Base-by-base conservation (phyloP, 2,888 invertebrate species). In the Ennomos fuscantarius region DNA sequence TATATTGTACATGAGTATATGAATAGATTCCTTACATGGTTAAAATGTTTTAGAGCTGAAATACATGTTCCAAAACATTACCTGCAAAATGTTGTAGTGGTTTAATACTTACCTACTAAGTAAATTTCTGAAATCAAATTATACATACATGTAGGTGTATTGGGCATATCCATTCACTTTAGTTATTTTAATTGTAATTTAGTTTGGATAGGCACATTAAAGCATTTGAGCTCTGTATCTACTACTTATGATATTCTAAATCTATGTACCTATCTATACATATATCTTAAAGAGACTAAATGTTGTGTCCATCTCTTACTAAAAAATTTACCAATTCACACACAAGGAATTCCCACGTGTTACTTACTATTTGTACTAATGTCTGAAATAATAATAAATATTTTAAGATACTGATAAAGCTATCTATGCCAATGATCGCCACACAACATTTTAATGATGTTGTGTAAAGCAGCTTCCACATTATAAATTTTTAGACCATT, bases 351-450 rank as follows among this genome's bases (percentile, higher is more conserved):
- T 24, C 2, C 24, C 24, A 24, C 24, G 6, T 24, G 24, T 24
- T 24, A 24, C 24, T 6, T 24, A 24, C 24, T 24, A 24, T 24
- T 24, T 24, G 24, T 24, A 24, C 3, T 52, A 57, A 52, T 40
- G 24, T 35, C 35, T 44, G 12, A 37, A 32, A 8, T 49, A 48
- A 49, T 42, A 37, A 12, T 50, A 8, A 46, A 24, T 51, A 47
- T 53, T 37, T 48, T 53, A 53, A 45, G 37, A 12, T 13, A 35
- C 24, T 24, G 24, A 24, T 24, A 47, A 45, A 53, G 45, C 44
- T 49, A 41, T 49, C 42, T 53, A 59, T 54, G 49, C 58, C 58
- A 59, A 59, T 50, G 49, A 46, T 50, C 31, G 12, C 24, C 12
- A 34, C 44, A 33, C 12, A 41, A 32, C 1, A 34, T 8, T 35